These are phyloP conservation scores for Sinocyclocheilus anophthalmus DNA, from an alignment of 2,113 vertebrate species.

Conservation along the genomic window DNA sequence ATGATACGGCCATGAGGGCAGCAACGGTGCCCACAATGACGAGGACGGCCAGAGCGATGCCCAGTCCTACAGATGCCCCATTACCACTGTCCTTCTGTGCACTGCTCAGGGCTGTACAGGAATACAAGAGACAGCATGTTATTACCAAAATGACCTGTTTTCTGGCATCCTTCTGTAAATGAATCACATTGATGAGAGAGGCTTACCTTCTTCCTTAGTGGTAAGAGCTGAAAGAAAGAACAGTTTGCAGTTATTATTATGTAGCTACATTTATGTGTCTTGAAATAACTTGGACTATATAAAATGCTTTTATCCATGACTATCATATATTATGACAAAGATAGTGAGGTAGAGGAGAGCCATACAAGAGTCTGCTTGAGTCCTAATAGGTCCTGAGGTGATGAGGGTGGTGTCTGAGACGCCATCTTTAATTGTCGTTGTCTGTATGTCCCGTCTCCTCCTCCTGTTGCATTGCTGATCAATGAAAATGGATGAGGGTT, in stretches of 20 bases:
- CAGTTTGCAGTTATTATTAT: not conserved
- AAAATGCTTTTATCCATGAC: not conserved
- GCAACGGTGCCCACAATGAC: conserved; percentile 59
- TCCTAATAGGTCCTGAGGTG: conserved; percentile 63
- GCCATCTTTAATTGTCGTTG: conserved; percentile 48
- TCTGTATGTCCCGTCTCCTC: conserved; percentile 52
- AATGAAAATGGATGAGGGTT: conserved; percentile 18
- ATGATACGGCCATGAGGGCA: conserved; percentile 58
- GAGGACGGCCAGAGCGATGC: conserved; percentile 68
- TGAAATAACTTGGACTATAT: not conserved
- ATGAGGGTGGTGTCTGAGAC: conserved; percentile 64
- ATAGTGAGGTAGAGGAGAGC: not conserved
- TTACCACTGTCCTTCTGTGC: conserved; percentile 40
- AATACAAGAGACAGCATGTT: conserved; percentile 42
- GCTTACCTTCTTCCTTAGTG: conserved; percentile 65
- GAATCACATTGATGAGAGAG: not conserved
- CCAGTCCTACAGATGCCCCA: conserved; percentile 61
- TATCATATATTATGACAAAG: not conserved
- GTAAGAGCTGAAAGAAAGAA: conserved; percentile 61
- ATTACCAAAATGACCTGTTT: not conserved
- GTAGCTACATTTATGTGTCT: not conserved
- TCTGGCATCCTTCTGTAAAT: not conserved
- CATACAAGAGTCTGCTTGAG: conserved; percentile 61
- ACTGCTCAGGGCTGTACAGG: conserved; percentile 60
- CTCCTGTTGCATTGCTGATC: conserved; percentile 62